Conservation (phyloP, 2,113 vertebrate species). For the Acanthochromis polyacanthus region DNA sequence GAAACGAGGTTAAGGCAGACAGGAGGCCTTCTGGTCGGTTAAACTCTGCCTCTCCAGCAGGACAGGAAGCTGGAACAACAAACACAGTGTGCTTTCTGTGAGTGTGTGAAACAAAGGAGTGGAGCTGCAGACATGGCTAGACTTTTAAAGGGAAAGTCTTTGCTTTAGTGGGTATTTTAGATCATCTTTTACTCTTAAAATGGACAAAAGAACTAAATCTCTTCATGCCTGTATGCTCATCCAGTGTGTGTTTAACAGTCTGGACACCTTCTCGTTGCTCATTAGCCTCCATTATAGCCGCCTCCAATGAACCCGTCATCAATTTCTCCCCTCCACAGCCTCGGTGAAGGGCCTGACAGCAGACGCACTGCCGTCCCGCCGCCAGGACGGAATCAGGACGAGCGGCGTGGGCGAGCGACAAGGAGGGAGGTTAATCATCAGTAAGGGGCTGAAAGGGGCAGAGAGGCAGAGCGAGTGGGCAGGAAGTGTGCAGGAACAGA, state of each 20-base stretch:
- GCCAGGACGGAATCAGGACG: conserved; percentile 46
- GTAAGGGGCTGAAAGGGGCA: conserved; percentile 61
- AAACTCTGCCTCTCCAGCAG: conserved; percentile 28
- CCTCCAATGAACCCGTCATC: conserved; percentile 52
- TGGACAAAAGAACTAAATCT: neutral
- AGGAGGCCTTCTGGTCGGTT: conserved; percentile 82
- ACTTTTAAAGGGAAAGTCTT: neutral
- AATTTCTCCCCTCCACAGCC: conserved; percentile 40
- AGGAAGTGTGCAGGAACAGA: conserved; percentile 68
- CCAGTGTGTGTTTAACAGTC: conserved; percentile 7
- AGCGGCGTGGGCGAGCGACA: conserved; percentile 73
- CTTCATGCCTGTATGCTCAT: conserved; percentile 11
- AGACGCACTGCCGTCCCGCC: conserved; percentile 29
- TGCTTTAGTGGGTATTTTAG: neutral
- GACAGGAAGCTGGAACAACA: conserved; percentile 55
- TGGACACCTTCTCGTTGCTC: conserved; percentile 11
- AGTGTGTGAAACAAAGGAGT: conserved; percentile 27
- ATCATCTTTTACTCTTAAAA: neutral
- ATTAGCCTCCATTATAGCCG: conserved; percentile 2
- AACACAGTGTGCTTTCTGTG: conserved; percentile 41
- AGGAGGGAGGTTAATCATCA: conserved; percentile 77
- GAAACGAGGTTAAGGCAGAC: conserved; percentile 88
- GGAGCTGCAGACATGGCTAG: neutral
- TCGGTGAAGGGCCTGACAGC: conserved; percentile 64
- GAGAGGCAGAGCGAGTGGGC: conserved; percentile 66